Conservation (phyloP, 2,888 invertebrate genomes). For the Capitulum mitella region DNA sequence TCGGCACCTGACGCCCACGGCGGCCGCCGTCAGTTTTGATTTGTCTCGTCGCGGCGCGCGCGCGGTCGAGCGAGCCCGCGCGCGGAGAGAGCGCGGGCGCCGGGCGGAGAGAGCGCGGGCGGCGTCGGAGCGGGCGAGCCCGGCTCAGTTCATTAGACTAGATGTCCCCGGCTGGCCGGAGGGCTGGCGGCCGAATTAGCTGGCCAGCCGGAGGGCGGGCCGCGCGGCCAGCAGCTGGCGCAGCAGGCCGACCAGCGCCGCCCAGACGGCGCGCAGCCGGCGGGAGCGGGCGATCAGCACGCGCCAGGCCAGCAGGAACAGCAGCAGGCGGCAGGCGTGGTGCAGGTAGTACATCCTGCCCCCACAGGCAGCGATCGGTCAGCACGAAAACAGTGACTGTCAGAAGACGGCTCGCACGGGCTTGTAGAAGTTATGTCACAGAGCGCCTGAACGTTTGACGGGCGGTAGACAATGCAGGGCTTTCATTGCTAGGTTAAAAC, state of each 20-base stretch:
- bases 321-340: not conserved
- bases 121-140: too few relatives aligned
- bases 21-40: too few relatives aligned
- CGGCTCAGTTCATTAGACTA: not conserved
- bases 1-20: too few relatives aligned
- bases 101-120: too few relatives aligned
- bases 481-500: too few relatives aligned
- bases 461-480: too few relatives aligned
- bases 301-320: conserved; percentile 1
- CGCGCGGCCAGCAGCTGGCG: not conserved
- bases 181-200: not conserved
- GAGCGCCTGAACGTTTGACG: too few relatives aligned
- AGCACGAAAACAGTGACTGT: too few relatives aligned
- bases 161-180: not conserved
- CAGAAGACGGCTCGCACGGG: too few relatives aligned
- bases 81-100: too few relatives aligned
- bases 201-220: not conserved
- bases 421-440: too few relatives aligned
- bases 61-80: too few relatives aligned
- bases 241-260: not conserved
- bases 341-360: not conserved
- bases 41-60: not conserved
- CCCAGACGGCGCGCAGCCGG: not conserved
- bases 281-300: not conserved
- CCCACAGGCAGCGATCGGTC: not conserved